phyloP scores from a whole-genome alignment of 2,888 invertebrate species.

The Drosophila demipolita region DNA sequence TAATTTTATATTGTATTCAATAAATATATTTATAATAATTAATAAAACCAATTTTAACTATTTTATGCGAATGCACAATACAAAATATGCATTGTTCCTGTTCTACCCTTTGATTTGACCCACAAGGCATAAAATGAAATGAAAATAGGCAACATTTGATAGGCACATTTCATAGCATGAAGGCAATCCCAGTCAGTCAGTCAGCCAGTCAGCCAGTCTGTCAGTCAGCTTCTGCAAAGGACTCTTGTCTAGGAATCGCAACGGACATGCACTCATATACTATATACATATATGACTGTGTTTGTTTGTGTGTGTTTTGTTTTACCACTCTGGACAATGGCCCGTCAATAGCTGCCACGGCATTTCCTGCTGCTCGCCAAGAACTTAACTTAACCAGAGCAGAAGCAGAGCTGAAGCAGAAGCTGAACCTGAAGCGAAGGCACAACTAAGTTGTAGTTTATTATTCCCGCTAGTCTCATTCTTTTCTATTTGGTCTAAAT shows the following conservation, averaged over 20 bases:
- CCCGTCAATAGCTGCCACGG: slow-evolving; percentile 71
- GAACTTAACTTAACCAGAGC: slow-evolving; percentile 42
- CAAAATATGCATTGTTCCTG: slow-evolving; percentile 11
- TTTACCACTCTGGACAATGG: slow-evolving; percentile 68
- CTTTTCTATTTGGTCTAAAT: slow-evolving; percentile 81
- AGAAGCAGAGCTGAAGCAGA: background rate
- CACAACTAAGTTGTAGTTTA: slow-evolving; percentile 68
- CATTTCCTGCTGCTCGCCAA: slow-evolving; percentile 55
- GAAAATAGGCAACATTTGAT: slow-evolving; percentile 64
- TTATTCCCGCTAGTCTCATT: slow-evolving; percentile 80
- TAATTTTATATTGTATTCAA: background rate
- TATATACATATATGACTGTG: slow-evolving; percentile 17
- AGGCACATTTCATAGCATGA: slow-evolving; percentile 76
- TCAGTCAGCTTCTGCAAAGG: slow-evolving; percentile 32
- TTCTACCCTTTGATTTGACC: slow-evolving; percentile 16
- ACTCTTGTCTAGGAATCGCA: slow-evolving; percentile 31
- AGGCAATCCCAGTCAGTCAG: slow-evolving; percentile 44
- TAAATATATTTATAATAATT: background rate
- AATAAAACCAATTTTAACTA: background rate
- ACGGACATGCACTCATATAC: slow-evolving; percentile 55
- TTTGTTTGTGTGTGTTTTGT: slow-evolving; percentile 9
- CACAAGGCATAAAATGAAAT: slow-evolving; percentile 44
- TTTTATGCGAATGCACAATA: background rate
- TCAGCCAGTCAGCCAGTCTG: slow-evolving; percentile 23
- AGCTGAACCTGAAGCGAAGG: slow-evolving; percentile 4